Base-by-base conservation (phyloP, 2,888 invertebrate species). In the Linhomoeus sp. region DNA sequence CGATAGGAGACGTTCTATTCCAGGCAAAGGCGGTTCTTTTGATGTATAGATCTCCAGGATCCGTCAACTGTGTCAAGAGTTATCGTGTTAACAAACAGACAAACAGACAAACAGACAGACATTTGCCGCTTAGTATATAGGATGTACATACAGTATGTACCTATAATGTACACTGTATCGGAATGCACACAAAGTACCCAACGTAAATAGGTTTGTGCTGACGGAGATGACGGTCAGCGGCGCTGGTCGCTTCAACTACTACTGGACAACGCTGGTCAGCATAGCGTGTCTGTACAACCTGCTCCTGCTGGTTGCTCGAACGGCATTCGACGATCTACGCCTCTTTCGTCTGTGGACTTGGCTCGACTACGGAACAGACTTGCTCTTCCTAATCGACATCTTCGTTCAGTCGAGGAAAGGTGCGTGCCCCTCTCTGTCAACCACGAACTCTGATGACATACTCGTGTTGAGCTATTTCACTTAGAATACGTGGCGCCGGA, bases 301-400 rank as follows among this genome's bases (percentile, higher is more conserved):
- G 58, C 74, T 88, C 44, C 80, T 88, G 67, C 81, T 88, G 53
- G 77, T 87, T 59, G 84, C 84, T 17, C 75, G 90, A 45, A 77
- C 82, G 1, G 83, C 86, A 3, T 92, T 90, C 69, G 82, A 82
- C 80, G 82, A 88, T 73, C 87, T 56, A 84, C 87, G 56, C 14
- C 17, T 38, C 43, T 51, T 49, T 41, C n/a, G 23, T 17, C 29
- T 50, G 20, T 60, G 60, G 56, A 24, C 58, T 17, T 36, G 50
- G 20, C 24, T 52, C 5, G 61, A 62, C 43, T 45, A 56, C n/a
- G 2, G 54, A 3, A 46, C 53, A 19, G 62, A 63, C 45, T 7
- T 53, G 9, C 36, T 63, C 9, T 58, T 57, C 47, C 35, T 62
- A 2, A 19, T 55, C n/a, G 63, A 63, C 48, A 39, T 62, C 12